These are phyloP conservation scores for Pelmatolapia mariae DNA, from an alignment of 2,113 vertebrate species.

Conservation along the genomic window DNA sequence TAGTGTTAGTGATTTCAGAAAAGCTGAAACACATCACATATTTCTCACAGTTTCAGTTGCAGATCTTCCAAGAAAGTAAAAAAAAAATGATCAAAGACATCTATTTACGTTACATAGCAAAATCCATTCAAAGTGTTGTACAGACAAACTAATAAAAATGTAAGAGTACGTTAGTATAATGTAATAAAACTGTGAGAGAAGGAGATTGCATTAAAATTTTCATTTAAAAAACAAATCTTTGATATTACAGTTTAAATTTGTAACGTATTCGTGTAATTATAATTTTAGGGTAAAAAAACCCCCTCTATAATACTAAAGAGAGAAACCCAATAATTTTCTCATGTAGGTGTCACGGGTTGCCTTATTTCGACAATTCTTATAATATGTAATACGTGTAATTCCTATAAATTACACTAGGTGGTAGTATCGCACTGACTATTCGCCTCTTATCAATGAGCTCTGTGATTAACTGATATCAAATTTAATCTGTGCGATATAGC, in stretches of 20 bases:
- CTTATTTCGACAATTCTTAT: not conserved
- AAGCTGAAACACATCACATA: not conserved
- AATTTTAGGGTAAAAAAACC: accelerated
- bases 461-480: conserved; percentile 10
- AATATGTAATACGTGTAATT: not conserved
- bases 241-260: not conserved
- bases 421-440: not conserved
- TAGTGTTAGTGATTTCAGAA: not conserved
- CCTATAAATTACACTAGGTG: not conserved
- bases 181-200: not conserved
- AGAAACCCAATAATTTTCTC: not conserved
- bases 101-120: not conserved
- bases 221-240: not conserved
- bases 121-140: not conserved
- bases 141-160: not conserved
- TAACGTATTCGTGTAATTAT: not conserved
- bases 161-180: not conserved
- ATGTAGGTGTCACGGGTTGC: not conserved
- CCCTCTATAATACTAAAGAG: not conserved
- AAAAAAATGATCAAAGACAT: not conserved
- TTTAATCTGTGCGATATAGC: conserved; percentile 26
- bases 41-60: not conserved
- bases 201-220: not conserved
- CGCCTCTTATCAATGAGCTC: not conserved
- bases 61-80: not conserved